A percentile compares a stretch with the other conserved stretches of the same genome.
Evolutionary conservation across 2,113 vertebrate species (phyloP).

Genomic region (Mobula hypostoma): DNA sequence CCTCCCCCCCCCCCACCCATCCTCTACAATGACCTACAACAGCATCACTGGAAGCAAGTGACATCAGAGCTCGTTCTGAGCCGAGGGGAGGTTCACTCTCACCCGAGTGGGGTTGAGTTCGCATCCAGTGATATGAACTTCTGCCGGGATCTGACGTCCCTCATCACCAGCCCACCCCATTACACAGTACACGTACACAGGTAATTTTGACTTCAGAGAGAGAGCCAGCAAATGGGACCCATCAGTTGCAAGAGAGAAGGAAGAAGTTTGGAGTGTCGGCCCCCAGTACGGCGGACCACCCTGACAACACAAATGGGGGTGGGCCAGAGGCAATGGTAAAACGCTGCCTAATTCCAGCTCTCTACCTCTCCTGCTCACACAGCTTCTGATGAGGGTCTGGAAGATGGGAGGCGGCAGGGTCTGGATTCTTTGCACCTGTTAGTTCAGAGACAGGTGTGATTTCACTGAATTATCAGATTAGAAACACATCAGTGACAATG

Average conservation of each 20-base stretch:
- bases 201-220: not conserved
- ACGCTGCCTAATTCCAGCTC: not conserved
- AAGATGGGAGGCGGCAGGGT: not conserved
- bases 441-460: not conserved
- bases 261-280: not conserved
- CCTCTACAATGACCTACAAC: not conserved
- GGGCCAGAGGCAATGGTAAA: not conserved
- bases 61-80: not conserved
- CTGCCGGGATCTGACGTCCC: not conserved
- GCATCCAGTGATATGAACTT: no score
- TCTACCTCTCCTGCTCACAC: not conserved
- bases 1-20: no score
- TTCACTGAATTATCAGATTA: not conserved
- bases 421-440: not conserved
- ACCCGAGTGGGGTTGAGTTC: not conserved
- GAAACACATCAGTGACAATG: no score
- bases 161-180: not conserved
- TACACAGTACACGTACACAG: not conserved
- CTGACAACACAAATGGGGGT: not conserved
- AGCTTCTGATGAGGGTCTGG: not conserved
- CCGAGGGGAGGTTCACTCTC: not conserved
- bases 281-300: not conserved
- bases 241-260: not conserved
- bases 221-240: not conserved
- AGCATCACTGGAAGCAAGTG: not conserved